A percentile compares a stretch with the other conserved stretches of the same genome.
Evolutionary conservation across 1,140 invertebrate genomes (phyloP).

Genomic region (Lerema accius): DNA sequence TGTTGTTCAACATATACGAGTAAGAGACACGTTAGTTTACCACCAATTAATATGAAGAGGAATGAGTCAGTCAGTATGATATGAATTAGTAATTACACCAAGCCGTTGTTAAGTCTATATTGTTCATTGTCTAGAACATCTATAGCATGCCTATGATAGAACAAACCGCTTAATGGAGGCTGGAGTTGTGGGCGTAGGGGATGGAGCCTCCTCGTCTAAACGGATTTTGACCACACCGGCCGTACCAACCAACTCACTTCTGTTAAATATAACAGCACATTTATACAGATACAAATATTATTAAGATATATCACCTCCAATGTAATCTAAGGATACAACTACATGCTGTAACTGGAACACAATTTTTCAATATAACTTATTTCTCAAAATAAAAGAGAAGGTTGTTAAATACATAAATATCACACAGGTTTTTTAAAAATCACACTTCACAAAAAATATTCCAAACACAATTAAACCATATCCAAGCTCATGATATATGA

Average conservation of each 20-base stretch:
- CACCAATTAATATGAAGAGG: not conserved
- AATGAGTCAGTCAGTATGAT: conserved; percentile 12
- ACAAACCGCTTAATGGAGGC: conserved; percentile 82
- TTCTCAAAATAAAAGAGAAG: too few relatives aligned
- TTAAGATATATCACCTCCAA: too few relatives aligned
- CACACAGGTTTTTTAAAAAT: too few relatives aligned
- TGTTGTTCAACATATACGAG: not conserved
- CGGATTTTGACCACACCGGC: conserved; percentile 81
- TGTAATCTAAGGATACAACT: too few relatives aligned
- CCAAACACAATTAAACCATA: too few relatives aligned
- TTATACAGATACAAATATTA: conserved; percentile 4
- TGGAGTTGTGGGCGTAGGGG: conserved; percentile 77
- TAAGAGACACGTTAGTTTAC: conserved; percentile 8
- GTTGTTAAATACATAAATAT: too few relatives aligned
- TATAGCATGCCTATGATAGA: conserved; percentile 60
- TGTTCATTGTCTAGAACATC: conserved; percentile 40
- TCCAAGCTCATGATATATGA: too few relatives aligned
- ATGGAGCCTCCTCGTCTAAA: conserved; percentile 78
- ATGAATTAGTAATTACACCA: conserved; percentile 24
- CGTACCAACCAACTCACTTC: conserved; percentile 82
- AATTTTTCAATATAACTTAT: too few relatives aligned
- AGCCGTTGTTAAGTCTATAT: conserved; percentile 43
- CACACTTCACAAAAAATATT: too few relatives aligned
- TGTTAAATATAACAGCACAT: conserved; percentile 68
- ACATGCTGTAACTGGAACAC: too few relatives aligned